Evolutionary conservation across 2,797 vertebrate genomes (phyloP), one percentile per base, ranked within the genome.

Genomic region (Adelosebastes latens): DNA sequence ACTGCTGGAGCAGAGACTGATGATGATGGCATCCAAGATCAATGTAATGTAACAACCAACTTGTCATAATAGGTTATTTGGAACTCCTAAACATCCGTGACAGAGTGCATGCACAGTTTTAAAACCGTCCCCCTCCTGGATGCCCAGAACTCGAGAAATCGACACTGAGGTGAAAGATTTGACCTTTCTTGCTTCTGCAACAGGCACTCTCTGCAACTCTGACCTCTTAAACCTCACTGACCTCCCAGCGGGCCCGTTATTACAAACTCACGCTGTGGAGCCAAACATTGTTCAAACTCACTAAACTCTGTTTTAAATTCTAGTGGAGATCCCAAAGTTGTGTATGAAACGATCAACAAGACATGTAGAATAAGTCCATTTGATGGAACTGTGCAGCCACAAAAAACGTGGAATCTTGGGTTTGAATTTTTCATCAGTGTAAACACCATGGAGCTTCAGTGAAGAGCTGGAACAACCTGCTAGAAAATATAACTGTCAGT

Each of bases 31-130:
- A 55, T 62, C 49, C 39, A 56, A 75, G 61, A 84, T 74, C 31
- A 52, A 65, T 77, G 46, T 49, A 77, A 86, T 46, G 24, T 61
- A 52, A 72, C 6, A 53, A 75, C 12, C 39, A 69, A 29, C 13
- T 29, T 42, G 68, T 75, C 65, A 55, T 7, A 12, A 6, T 5
- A 61, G 42, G 32, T 52, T 63, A 36, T 65, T 27, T 62, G 11
- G 31, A 56, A 11, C 3, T 36, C 42, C 18, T 73, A 55, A 76
- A 73, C 53, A 71, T 42, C 32, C 4, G 34, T 59, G 39, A 64
- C 65, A 70, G 58, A 52, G 13, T 31, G 3, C 5, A 20, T 8
- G 4, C 14, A 34, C 29, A 53, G 6, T 63, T 32, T 78, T 53
- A 25, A 22, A 20, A 61, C 9, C 2, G 1, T 22, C 3, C 29